A percentile compares a stretch with the other conserved stretches of the same genome.
Conservation (phyloP, 2,797 vertebrate species). For the Hoplostethus mediterraneus region DNA sequence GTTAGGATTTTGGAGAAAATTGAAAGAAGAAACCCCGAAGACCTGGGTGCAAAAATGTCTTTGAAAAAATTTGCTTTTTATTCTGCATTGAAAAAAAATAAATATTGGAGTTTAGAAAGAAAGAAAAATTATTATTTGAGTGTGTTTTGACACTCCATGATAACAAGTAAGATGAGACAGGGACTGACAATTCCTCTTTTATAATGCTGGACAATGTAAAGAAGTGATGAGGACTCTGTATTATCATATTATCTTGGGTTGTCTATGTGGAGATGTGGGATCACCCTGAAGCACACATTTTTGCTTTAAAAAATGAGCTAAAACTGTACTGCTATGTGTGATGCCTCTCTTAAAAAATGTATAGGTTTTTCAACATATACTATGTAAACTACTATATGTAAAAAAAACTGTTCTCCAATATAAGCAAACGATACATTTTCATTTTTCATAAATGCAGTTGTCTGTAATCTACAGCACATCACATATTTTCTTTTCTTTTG, state of each 20-base stretch:
- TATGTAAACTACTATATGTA: no score
- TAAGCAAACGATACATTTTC: not conserved
- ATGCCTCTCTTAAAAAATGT: no score
- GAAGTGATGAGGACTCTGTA: not conserved
- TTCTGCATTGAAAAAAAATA: not conserved
- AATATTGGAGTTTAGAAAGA: not conserved
- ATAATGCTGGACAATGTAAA: slow-evolving; percentile 6
- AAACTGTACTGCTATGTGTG: no score
- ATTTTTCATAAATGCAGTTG: not conserved
- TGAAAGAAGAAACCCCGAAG: no score
- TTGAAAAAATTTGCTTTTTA: no score
- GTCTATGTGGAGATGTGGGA: not conserved
- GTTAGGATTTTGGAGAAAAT: slow-evolving; percentile 24
- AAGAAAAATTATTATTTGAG: no score
- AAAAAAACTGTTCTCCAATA: not conserved
- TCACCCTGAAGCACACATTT: no score
- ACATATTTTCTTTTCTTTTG: not conserved
- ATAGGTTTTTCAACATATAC: no score
- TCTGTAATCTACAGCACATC: not conserved
- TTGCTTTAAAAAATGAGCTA: no score
- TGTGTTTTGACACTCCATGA: slow-evolving; percentile 8
- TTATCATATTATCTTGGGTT: no score
- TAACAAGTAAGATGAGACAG: not conserved
- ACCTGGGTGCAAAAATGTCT: no score
- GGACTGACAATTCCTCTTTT: not conserved